These are phyloP conservation scores for Desmodus rotundus DNA, from an alignment of 2,113 vertebrate species.

Conservation along the genomic window DNA sequence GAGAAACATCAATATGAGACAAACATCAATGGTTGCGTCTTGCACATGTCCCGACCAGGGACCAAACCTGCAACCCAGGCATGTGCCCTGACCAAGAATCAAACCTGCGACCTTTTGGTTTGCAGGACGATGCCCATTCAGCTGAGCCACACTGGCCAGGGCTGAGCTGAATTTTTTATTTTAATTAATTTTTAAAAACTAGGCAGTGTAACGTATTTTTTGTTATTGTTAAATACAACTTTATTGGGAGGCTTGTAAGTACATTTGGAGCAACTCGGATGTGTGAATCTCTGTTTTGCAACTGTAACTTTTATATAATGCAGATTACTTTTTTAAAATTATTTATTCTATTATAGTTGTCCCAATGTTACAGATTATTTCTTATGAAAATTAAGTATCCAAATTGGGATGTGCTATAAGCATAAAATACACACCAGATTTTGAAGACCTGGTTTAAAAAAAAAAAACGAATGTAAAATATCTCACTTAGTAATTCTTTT, in stretches of 20 bases:
- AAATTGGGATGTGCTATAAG: neutral
- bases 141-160: no score
- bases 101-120: no score
- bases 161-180: neutral
- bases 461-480: neutral
- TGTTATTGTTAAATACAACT: neutral
- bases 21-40: no score
- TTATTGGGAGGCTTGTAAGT: neutral
- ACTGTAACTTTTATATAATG: neutral
- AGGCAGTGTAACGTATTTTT: neutral
- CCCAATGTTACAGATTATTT: neutral
- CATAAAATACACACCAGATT: neutral
- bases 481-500: neutral
- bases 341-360: no score
- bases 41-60: no score
- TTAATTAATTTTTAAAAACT: conserved; percentile 7
- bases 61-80: no score
- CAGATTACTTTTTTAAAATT: neutral
- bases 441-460: neutral
- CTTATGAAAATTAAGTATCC: neutral
- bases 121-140: no score
- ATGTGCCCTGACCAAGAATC: no score
- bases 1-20: no score
- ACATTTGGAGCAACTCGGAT: neutral
- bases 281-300: neutral